These are phyloP conservation scores for Dicrurus megarhynchus DNA, from an alignment of 2,113 vertebrate genomes.

Conservation along the genomic window DNA sequence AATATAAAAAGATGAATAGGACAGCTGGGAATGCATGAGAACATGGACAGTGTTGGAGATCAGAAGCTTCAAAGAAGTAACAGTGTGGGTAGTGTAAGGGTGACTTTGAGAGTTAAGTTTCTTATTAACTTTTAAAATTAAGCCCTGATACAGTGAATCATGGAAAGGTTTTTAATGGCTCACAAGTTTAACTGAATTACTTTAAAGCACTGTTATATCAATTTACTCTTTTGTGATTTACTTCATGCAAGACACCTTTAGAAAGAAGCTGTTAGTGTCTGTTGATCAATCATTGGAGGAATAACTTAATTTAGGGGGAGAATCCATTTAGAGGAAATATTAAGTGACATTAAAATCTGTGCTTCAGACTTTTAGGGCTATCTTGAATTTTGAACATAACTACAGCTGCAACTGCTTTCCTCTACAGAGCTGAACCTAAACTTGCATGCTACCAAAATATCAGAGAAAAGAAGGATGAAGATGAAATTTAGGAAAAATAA, in stretches of 20 bases:
- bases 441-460: neutral
- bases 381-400: neutral
- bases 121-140: neutral
- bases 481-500: neutral
- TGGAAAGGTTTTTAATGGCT: neutral
- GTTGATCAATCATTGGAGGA: neutral
- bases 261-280: neutral
- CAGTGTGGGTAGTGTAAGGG: neutral
- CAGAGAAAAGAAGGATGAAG: neutral
- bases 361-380: neutral
- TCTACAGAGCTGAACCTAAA: neutral
- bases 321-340: neutral
- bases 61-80: neutral
- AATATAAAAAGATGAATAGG: neutral
- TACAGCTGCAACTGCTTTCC: neutral
- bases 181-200: neutral
- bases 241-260: neutral
- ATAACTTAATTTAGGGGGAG: neutral
- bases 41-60: neutral
- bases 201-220: neutral
- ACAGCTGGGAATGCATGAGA: neutral
- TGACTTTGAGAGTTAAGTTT: neutral
- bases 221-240: neutral
- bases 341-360: neutral
- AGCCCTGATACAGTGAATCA: neutral